A percentile compares a stretch with the other conserved stretches of the same genome.
phyloP scores from a whole-genome alignment of 2,113 vertebrate species.

The Pomatostomus ruficeps region DNA sequence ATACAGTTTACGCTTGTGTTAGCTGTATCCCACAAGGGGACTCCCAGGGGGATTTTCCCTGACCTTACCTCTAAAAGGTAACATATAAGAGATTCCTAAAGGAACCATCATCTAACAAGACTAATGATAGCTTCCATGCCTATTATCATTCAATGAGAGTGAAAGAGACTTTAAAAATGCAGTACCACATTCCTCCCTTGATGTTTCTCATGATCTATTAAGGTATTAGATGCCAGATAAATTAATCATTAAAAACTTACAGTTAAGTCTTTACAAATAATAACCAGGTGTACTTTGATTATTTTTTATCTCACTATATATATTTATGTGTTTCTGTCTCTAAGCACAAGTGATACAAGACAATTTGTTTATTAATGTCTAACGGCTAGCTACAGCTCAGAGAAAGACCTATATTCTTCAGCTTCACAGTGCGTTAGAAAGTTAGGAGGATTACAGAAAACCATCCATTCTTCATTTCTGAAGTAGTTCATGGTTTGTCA shows the following conservation, averaged over 20 bases:
- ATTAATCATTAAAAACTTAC: conserved; percentile 86
- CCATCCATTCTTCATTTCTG: background rate
- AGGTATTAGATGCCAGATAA: conserved; percentile 79
- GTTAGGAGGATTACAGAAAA: conserved; percentile 23
- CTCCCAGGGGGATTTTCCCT: conserved; percentile 71
- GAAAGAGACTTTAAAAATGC: conserved; percentile 79
- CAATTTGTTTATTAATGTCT: conserved; percentile 56
- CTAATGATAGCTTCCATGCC: conserved; percentile 82
- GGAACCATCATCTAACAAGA: conserved; percentile 84
- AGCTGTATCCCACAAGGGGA: conserved; percentile 76
- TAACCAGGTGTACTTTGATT: conserved; percentile 81
- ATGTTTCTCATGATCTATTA: conserved; percentile 85
- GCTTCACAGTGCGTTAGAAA: background rate
- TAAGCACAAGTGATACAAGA: conserved; percentile 34
- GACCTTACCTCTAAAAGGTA: conserved; percentile 82
- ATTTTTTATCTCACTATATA: conserved; percentile 74
- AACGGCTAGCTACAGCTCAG: conserved; percentile 27
- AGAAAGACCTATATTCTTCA: conserved; percentile 3
- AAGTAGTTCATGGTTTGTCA: conserved; percentile 14
- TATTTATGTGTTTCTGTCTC: conserved; percentile 67
- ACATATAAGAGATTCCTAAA: conserved; percentile 82
- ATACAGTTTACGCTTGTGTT: conserved; percentile 82
- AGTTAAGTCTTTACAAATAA: conserved; percentile 84
- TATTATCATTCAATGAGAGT: conserved; percentile 82
- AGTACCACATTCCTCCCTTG: conserved; percentile 84